Conservation (phyloP, 1,140 invertebrate genomes). For the Chrysomallon squamiferum region DNA sequence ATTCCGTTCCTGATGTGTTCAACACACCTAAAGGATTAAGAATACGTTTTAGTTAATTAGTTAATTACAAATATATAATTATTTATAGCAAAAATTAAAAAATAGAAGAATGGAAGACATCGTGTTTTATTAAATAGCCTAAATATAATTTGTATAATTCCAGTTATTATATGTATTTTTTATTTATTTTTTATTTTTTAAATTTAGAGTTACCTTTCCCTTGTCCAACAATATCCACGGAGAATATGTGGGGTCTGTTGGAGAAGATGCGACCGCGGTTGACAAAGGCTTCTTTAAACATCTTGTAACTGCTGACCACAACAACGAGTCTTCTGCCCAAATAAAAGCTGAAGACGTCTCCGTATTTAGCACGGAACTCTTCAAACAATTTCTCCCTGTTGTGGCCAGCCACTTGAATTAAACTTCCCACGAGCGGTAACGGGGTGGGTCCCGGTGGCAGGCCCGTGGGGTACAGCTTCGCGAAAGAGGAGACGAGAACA, state of each 20-base stretch:
- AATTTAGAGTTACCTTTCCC: constrained; percentile 19
- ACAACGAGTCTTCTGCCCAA: constrained; percentile 24
- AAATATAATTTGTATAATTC: too few relatives aligned
- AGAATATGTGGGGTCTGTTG: constrained; percentile 15
- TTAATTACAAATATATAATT: too few relatives aligned
- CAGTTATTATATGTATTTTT: too few relatives aligned
- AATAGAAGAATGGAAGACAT: too few relatives aligned
- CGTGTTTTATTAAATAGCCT: too few relatives aligned
- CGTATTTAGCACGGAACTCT: constrained; percentile 1
- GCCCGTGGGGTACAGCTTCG: neutral
- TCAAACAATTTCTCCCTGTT: neutral
- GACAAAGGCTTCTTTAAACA: constrained; percentile 30
- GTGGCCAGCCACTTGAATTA: neutral
- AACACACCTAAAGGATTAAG: constrained; percentile 25
- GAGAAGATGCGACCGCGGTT: constrained; percentile 30
- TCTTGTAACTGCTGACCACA: constrained; percentile 24
- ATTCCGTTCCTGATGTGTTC: constrained; percentile 66
- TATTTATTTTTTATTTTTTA: too few relatives aligned
- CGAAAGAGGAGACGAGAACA: too few relatives aligned
- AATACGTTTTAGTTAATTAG: too few relatives aligned
- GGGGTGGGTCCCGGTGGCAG: neutral
- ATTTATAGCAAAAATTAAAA: too few relatives aligned
- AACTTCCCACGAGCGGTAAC: neutral
- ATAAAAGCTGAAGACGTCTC: constrained; percentile 23
- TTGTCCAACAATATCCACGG: constrained; percentile 1